Conservation (phyloP, 2,113 vertebrate genomes). For the Bubo scandiacus region DNA sequence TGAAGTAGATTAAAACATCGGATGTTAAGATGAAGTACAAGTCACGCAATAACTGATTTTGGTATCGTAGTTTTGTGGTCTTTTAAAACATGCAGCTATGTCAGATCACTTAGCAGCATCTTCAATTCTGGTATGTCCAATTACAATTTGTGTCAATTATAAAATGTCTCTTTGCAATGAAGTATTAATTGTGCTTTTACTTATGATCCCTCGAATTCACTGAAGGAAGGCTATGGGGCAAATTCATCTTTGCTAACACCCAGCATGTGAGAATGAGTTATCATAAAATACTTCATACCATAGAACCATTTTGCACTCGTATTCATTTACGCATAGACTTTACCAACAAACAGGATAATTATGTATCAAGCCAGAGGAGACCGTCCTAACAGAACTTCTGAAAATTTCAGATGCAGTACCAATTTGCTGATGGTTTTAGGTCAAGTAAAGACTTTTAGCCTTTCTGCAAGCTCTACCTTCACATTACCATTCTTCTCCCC, state of each 20-base stretch:
- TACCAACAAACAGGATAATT: not conserved
- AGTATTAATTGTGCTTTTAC: not conserved
- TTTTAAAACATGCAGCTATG: not conserved
- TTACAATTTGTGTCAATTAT: not conserved
- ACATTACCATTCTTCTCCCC: not conserved
- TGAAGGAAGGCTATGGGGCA: not conserved
- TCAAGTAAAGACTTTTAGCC: not conserved
- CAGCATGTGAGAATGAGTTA: not conserved
- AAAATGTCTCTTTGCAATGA: not conserved
- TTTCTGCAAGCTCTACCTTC: not conserved
- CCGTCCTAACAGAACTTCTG: not conserved
- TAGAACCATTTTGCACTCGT: not conserved
- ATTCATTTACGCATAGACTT: not conserved
- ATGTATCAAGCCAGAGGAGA: not conserved
- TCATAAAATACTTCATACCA: not conserved
- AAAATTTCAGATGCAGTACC: not conserved
- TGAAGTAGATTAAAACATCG: not conserved
- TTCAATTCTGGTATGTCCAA: not conserved
- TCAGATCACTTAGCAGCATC: not conserved
- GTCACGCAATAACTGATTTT: not conserved
- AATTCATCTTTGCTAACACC: not conserved
- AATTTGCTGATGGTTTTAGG: not conserved
- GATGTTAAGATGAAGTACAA: not conserved
- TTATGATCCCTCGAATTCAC: not conserved
- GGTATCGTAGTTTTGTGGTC: not conserved